These are phyloP conservation scores for Ceratothoa steindachneri DNA, from an alignment of 2,888 invertebrate species.

Conservation along the genomic window DNA sequence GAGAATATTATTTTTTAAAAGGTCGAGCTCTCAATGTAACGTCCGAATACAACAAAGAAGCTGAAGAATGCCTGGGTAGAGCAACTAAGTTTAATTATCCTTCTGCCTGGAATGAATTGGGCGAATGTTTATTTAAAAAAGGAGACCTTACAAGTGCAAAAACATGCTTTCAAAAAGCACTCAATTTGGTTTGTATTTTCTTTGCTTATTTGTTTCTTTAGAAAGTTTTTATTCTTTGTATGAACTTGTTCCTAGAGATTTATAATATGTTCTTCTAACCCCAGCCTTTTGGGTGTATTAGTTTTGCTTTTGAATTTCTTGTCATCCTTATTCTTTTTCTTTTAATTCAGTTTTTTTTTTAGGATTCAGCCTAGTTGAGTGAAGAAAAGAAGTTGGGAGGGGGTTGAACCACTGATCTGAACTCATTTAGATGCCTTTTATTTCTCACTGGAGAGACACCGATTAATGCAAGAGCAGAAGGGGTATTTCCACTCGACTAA, in stretches of 20 bases:
- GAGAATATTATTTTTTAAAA: slow-evolving; percentile 64
- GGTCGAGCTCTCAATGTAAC: slow-evolving; percentile 71
- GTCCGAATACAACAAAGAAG: slow-evolving; percentile 64
- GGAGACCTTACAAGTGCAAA: slow-evolving; percentile 73
- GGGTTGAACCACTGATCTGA: no score
- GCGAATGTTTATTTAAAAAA: slow-evolving; percentile 84
- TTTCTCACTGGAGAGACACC: no score
- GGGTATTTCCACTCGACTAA: no score
- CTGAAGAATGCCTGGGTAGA: slow-evolving; percentile 71
- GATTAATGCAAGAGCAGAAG: no score
- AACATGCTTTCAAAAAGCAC: slow-evolving; percentile 74
- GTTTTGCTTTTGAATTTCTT: neutral
- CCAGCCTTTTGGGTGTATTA: no score
- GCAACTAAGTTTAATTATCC: slow-evolving; percentile 79
- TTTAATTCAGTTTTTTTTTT: no score
- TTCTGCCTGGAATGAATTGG: slow-evolving; percentile 83
- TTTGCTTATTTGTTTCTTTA: slow-evolving; percentile 13
- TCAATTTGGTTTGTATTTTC: slow-evolving; percentile 62
- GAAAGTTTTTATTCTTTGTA: neutral
- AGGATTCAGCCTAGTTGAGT: no score
- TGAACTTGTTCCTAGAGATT: no score
- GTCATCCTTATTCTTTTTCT: no score
- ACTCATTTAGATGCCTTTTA: no score
- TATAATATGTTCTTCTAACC: no score
- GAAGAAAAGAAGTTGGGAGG: no score